These are phyloP conservation scores for Parnassius apollo DNA, from an alignment of 2,888 invertebrate genomes.

Conservation along the genomic window DNA sequence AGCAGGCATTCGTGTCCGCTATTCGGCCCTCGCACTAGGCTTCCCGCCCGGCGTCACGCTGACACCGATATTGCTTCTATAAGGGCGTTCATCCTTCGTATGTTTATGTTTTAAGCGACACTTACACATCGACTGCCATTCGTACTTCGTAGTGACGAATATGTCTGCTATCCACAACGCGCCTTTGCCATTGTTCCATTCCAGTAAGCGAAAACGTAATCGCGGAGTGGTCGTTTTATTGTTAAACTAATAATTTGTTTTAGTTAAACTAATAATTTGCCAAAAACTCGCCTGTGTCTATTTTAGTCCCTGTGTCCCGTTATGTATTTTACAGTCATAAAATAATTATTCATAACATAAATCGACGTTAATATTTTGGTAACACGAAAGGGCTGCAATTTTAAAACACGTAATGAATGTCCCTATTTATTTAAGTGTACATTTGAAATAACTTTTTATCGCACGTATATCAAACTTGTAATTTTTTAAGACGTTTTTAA, in stretches of 20 bases:
- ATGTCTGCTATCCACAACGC: conserved; percentile 60
- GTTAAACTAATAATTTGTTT: conserved; percentile 31
- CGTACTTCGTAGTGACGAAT: conserved; percentile 67
- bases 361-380: conserved; percentile 45
- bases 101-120: conserved; percentile 39
- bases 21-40: conserved; percentile 60
- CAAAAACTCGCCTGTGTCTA: background rate
- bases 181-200: conserved; percentile 66
- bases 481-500: conserved; percentile 11
- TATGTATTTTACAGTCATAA: too few species aligned
- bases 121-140: conserved; percentile 53
- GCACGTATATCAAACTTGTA: background rate
- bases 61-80: conserved; percentile 71
- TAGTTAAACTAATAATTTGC: conserved; percentile 28
- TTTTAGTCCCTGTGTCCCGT: background rate
- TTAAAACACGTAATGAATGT: conserved; percentile 37
- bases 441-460: background rate
- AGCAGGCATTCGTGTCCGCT: conserved; percentile 79
- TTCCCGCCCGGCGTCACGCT: conserved; percentile 54
- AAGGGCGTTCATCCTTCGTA: conserved; percentile 50
- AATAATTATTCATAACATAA: background rate
- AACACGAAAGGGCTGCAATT: conserved; percentile 36
- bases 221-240: conserved; percentile 62
- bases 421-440: conserved; percentile 11
- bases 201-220: conserved; percentile 67